Evolutionary conservation across 2,797 vertebrate species (phyloP).

Genomic region (Lacerta bilineata): DNA sequence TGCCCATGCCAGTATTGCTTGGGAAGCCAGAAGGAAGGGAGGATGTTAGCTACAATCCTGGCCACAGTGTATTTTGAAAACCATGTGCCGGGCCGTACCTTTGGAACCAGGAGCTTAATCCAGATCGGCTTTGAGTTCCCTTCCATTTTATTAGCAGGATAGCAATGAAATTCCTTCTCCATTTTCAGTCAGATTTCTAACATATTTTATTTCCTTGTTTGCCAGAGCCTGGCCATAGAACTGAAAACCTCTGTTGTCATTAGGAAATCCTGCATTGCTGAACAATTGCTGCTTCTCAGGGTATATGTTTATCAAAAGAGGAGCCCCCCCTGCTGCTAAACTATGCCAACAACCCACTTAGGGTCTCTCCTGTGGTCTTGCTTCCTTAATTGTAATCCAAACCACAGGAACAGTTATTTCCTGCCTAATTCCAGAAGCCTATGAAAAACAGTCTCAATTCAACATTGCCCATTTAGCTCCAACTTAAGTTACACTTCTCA

Average conservation of each 20-base stretch:
- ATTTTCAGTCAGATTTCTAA: not conserved
- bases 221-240: not conserved
- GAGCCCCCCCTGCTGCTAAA: slow-evolving; percentile 43
- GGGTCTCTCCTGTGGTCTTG: slow-evolving; percentile 18
- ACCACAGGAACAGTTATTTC: slow-evolving; percentile 24
- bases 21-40: too few relatives aligned
- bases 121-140: not conserved
- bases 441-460: not conserved
- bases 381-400: slow-evolving; percentile 50
- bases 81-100: not conserved
- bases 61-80: not conserved
- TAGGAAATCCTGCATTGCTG: slow-evolving; percentile 41
- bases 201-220: not conserved
- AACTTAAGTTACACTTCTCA: not conserved
- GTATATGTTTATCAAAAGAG: slow-evolving; percentile 40
- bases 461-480: slow-evolving; percentile 17
- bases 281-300: slow-evolving; percentile 28
- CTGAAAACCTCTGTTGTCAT: slow-evolving; percentile 23
- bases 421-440: slow-evolving; percentile 41
- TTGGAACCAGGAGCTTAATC: not conserved
- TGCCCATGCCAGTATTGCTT: not conserved
- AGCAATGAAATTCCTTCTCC: not conserved
- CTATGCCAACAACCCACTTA: slow-evolving; percentile 21
- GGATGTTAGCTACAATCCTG: not conserved
- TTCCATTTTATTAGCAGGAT: not conserved